Percentiles rank a stretch among this genome's conserved stretches.
These are phyloP conservation scores for Pherbina coryleti DNA, from an alignment of 2,888 invertebrate species.

Conservation along the genomic window DNA sequence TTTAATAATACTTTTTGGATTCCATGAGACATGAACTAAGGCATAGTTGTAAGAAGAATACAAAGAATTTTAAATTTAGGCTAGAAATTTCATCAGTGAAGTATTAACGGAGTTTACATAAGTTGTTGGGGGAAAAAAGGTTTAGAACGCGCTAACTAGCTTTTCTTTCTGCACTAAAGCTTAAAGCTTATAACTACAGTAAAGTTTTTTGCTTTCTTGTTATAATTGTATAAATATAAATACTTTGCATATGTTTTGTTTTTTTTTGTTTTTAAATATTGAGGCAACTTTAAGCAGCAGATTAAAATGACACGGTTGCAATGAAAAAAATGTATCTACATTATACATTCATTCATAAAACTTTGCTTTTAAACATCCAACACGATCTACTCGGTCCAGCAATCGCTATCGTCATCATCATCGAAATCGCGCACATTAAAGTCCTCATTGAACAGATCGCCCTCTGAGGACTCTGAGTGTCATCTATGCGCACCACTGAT, in stretches of 20 bases:
- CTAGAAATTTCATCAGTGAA: too few species aligned
- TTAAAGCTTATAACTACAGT: not conserved
- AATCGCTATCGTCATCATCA: conserved; percentile 57
- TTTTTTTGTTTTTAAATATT: conserved; percentile 41
- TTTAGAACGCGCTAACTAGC: not conserved
- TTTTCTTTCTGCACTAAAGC: not conserved
- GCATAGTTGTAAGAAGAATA: too few species aligned
- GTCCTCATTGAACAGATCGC: conserved; percentile 67
- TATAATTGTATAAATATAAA: conserved; percentile 32
- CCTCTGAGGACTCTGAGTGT: conserved; percentile 69
- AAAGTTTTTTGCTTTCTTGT: not conserved
- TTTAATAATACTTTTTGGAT: not conserved
- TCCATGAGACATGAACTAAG: not conserved
- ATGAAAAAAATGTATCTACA: not conserved
- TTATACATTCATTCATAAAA: not conserved
- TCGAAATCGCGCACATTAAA: conserved; percentile 63
- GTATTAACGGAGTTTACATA: too few species aligned
- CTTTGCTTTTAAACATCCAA: conserved; percentile 2
- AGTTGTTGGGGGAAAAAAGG: too few species aligned
- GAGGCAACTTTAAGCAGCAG: conserved; percentile 36
- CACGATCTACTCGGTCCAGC: conserved; percentile 59
- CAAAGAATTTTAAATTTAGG: too few species aligned
- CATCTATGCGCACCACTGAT: conserved; percentile 64
- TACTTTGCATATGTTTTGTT: conserved; percentile 28
- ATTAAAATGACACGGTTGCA: conserved; percentile 11